Evolutionary conservation across 2,888 invertebrate species (phyloP), one percentile per base, ranked within the genome.

Genomic region (Serripes groenlandicus): DNA sequence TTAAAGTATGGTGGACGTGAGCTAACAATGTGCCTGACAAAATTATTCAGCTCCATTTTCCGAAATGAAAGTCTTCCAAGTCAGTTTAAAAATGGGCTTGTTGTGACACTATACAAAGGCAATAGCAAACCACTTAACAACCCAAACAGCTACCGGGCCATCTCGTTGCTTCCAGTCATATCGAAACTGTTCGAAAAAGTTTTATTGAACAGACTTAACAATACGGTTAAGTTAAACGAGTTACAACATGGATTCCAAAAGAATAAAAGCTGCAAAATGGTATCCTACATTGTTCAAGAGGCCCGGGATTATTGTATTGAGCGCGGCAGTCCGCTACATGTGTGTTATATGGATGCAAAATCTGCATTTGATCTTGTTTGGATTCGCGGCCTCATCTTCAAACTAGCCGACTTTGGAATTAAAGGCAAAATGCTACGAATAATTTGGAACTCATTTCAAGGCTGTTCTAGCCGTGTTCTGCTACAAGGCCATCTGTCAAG

Each of bases 161-260:
- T 72, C 2, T 58, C 72, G 1, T 56, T 72, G 34, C 32, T 72
- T 3, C 60, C 56, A 4, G 62, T 60, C 9, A 35, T 72, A 3
- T 30, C 23, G 1, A 72, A 72, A 32, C 28, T 72, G 42, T 58
- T 54, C 37, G 72, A 56, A 37, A 72, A 72, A 23, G 5, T 42
- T 21, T 2, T 69, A 5, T 7, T 49, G 28, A 69, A 37, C 5
- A 3, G 69, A 26, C n/a, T 69, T 23, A n/a, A n/a, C n/a, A n/a
- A n/a, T n/a, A 5, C 42, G 3, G 18, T n/a, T 11, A 54, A 28
- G n/a, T 21, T 72, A n/a, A 37, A 56, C 60, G 66, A 32, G 1
- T 23, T 75, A 34, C 64, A 75, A 52, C 64, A 75, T 26, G 75
- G 64, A 3, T 75, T 75, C 52, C 75, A 75, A 34, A 75, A 52